Evolutionary conservation across 2,113 vertebrate genomes (phyloP).

Genomic region (Hippocampus comes): DNA sequence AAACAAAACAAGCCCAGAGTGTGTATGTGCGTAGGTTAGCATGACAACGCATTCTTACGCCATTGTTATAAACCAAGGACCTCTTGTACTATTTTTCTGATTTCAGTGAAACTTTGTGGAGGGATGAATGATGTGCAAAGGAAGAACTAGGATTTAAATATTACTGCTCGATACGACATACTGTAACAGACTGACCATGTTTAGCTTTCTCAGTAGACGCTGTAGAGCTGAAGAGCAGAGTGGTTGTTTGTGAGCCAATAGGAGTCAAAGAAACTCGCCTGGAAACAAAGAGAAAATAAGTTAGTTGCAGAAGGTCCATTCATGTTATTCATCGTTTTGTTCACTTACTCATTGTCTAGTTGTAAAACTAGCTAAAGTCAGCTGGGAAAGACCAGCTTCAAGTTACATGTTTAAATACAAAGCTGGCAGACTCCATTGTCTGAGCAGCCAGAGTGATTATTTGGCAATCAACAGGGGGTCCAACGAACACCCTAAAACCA

Average conservation of each 20-base stretch:
- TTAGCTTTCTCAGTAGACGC: constrained; percentile 74
- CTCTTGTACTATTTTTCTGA: too few relatives aligned
- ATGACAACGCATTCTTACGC: too few relatives aligned
- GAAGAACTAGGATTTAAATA: too few relatives aligned
- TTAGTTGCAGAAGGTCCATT: not conserved
- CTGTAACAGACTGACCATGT: constrained; percentile 69
- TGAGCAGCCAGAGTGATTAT: constrained; percentile 40
- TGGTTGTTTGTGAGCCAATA: constrained; percentile 62
- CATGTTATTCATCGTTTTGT: not conserved
- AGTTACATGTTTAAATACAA: constrained; percentile 28
- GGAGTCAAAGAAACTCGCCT: constrained; percentile 87
- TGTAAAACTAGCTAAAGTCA: constrained; percentile 3
- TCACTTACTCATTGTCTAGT: not conserved
- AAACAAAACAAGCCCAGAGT: too few relatives aligned
- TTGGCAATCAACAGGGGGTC: constrained; percentile 58
- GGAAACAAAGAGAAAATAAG: constrained; percentile 39
- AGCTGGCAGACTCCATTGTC: constrained; percentile 43
- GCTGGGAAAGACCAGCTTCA: not conserved
- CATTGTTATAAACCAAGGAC: too few relatives aligned
- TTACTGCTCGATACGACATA: too few relatives aligned
- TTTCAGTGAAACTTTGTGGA: too few relatives aligned
- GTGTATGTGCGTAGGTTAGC: too few relatives aligned
- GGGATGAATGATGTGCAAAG: too few relatives aligned
- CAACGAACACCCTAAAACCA: constrained; percentile 46
- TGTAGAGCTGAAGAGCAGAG: constrained; percentile 36